Base-by-base conservation (phyloP, 1,140 invertebrate genomes). In the Drosophila saltans region DNA sequence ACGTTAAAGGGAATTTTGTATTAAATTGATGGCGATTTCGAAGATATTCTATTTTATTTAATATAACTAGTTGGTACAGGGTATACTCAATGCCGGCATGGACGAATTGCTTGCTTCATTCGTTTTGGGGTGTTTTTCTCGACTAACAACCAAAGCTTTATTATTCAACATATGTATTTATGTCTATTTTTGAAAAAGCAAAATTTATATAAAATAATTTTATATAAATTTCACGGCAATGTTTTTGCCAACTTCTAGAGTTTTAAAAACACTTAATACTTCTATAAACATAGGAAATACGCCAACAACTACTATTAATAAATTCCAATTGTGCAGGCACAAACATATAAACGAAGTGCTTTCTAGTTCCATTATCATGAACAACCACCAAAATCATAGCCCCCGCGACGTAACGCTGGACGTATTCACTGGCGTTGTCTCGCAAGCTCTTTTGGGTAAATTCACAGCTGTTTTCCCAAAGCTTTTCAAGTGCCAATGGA, bases 391-490 rank as follows among this genome's bases (percentile, higher is more conserved):
- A 3, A 59, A 40, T 10, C 76, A 52, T 10, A 52, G 64, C 5
- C 39, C 59, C 33, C 2, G 48, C 33, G 66, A 69, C 8, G n/a
- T 66, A 21, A 75, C 80, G 52, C 56, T 74, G 28, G 76, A 75
- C 43, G 57, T 82, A 52, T 39, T 81, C 4, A 81, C 75, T 43
- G 66, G 61, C 65, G 65, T 89, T 11, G 63, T 83, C 3, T 66
- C 78, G 52, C 41, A 89, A 81, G 75, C 74, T 69, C 48, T 82
- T 10, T 61, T 80, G 11, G 83, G 81, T 65, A 89, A 89, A 52
- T 81, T 80, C 72, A 89, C 84, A 89, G 84, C 81, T 90, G 84
- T 89, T 89, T 84, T 89, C 52, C 78, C 80, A 89, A 89, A 89
- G 84, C 84, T 89, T 71, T 89, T 84, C 52, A 70, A 73, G 69